A percentile compares a stretch with the other conserved stretches of the same genome.
Evolutionary conservation across 2,888 invertebrate genomes (phyloP).

Genomic region (Drepana falcataria): DNA sequence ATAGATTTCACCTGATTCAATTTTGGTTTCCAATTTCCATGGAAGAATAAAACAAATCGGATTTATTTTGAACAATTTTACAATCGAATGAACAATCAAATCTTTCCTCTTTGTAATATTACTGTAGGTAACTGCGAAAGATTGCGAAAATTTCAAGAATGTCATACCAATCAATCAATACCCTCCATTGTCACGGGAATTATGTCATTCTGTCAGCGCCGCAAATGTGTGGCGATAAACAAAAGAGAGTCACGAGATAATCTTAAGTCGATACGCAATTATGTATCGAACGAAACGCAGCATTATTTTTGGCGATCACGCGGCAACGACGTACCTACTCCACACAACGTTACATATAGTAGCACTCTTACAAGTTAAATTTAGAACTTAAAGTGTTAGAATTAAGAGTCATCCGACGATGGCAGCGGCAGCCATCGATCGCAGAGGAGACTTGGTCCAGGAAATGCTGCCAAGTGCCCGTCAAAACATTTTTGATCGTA

Average conservation of each 20-base stretch:
- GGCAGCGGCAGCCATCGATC: conserved; percentile 1
- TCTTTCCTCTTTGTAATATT: too few relatives aligned
- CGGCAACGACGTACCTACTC: background rate
- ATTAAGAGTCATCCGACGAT: background rate
- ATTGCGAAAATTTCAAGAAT: background rate
- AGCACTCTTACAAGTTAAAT: background rate
- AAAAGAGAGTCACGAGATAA: background rate
- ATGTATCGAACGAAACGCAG: background rate
- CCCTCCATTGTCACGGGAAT: background rate
- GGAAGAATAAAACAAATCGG: too few relatives aligned
- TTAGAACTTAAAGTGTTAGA: background rate
- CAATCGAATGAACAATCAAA: too few relatives aligned
- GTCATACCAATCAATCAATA: background rate
- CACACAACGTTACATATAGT: background rate
- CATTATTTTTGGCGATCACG: background rate
- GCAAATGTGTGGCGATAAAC: background rate
- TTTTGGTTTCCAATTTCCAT: too few relatives aligned
- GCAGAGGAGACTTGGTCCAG: conserved; percentile 15
- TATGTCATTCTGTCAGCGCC: background rate
- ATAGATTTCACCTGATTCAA: too few relatives aligned
- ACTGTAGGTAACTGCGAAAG: too few relatives aligned
- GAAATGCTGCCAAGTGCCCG: conserved; percentile 26
- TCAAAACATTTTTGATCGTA: conserved; percentile 20
- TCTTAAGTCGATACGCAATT: background rate
- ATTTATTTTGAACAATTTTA: too few relatives aligned